Evolutionary conservation across 2,888 invertebrate genomes (phyloP).

Genomic region (Trypoxylon attenuatum): DNA sequence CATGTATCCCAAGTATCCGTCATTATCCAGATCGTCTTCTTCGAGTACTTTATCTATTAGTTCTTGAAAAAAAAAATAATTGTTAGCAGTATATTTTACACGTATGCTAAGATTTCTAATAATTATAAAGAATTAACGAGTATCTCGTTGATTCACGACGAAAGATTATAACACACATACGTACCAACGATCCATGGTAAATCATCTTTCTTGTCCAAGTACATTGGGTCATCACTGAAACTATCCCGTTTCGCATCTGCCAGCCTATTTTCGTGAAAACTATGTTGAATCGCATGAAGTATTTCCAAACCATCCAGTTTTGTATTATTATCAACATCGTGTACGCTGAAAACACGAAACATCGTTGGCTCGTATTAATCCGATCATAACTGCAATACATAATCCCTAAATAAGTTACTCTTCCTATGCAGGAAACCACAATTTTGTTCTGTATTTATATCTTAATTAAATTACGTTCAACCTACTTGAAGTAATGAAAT

Average conservation of each 20-base stretch:
- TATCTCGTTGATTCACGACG: too few species aligned
- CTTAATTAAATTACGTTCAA: constrained; percentile 3
- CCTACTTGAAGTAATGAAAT: constrained; percentile 86
- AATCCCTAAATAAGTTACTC: too few species aligned
- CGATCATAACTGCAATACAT: neutral
- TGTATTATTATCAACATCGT: constrained; percentile 93
- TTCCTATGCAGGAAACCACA: too few species aligned
- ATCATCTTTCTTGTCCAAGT: constrained; percentile 40
- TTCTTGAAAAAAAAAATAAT: constrained; percentile 76
- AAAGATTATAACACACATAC: constrained; percentile 16
- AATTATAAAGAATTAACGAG: neutral
- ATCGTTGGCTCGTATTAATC: neutral
- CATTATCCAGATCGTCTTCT: constrained; percentile 89
- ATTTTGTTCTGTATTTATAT: neutral
- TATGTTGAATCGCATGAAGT: constrained; percentile 87
- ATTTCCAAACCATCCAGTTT: constrained; percentile 94
- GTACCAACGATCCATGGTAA: constrained; percentile 63
- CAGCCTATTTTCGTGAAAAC: constrained; percentile 77
- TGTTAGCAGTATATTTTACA: neutral
- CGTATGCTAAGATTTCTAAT: neutral
- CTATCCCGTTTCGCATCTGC: constrained; percentile 10
- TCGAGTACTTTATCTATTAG: constrained; percentile 89
- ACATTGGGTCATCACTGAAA: constrained; percentile 55
- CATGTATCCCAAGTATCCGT: constrained; percentile 90
- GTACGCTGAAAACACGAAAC: constrained; percentile 75